Evolutionary conservation across 2,888 invertebrate genomes (phyloP), one percentile per base, ranked within the genome.

Genomic region (Cyrtodaria siliqua): DNA sequence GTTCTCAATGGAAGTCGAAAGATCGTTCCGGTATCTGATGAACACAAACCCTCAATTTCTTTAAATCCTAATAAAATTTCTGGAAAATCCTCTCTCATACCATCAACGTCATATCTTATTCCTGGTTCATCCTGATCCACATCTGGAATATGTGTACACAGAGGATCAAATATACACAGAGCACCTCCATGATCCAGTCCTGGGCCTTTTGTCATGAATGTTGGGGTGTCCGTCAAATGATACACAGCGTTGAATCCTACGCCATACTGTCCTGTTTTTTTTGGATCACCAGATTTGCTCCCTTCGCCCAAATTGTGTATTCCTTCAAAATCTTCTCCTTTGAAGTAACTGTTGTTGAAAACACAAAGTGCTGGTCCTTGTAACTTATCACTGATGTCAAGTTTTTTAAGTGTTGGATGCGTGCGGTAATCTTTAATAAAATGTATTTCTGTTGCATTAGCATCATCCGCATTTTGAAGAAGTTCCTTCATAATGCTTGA

Each of bases 191-290:
- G 52, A 61, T 79, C 78, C 29, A 69, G 60, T 26, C 67, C 80
- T n/a, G 79, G 72, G 18, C 84, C 87, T 12, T 72, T 79, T 4
- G 91, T 89, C 50, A 91, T 66, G 77, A 92, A 91, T 24, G 90
- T 88, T 1, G 92, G 92, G 0, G 86, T 89, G 71, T 92, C 92
- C 26, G 92, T 92, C 14, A 92, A 56, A 76, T 91, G 89, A 75
- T 92, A 92, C 4, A 92, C 92, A 27, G 87, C 88, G 78, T 91
- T 92, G 75, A 92, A 92, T 0, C 92, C 92, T 23, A 92, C 89
- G 24, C 92, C 92, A 84, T 90, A 92, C 61, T 91, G 89, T 2
- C 92, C 92, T 0, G 90, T 91, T 67, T 90, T 90, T 66, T 87
- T 81, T 4, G 90, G 85, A 70, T 92, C 91, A 18, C 80, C 71